Base-by-base conservation (phyloP, 1,140 invertebrate species). In the Triops longicaudatus region DNA sequence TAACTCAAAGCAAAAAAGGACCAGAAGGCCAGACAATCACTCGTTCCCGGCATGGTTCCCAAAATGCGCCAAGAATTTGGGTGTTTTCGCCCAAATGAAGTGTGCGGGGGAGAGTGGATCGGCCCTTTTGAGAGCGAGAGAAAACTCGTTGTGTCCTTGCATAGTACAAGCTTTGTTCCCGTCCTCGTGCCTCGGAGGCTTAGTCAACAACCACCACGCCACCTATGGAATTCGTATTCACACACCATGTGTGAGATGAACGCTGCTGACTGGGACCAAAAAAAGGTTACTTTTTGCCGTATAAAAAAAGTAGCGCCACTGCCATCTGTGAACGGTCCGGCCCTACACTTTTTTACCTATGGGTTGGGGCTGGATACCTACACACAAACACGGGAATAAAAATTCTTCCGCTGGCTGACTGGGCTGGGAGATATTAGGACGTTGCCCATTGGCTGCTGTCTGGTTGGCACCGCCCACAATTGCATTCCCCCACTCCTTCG, bases 401-500 rank as follows among this genome's bases (percentile, higher is more conserved):
- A 63, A 17, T 63, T 63, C 50, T 37, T 37, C 31, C 31, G 31
- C 31, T 63, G 50, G 50, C 50, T 63, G 50, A 22, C 50, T 63
- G 50, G 31, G 31, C 31, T 37, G 31, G 31, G 50, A 63, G 3
- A 63, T n/a, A 63, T 63, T 63, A 63, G 50, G 17, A 63, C 50
- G 50, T 63, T 63, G 50, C 50, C 50, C 50, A 63, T 63, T 63
- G 50, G 50, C 50, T 63, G 50, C 50, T 63, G 50, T 63, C 50
- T 63, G 50, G 50, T 63, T 63, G 50, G 50, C 10, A 63, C 50
- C 50, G 50, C 50, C 50, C 50, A 63, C 50, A 63, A 63, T 63
- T 63, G 50, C 50, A 63, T 37, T 37, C 31, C 31, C 31, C 31
- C 31, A 63, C 22, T 17, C 50, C 31, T 37, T 37, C 50, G 50